Base-by-base conservation (phyloP, 2,113 vertebrate species). In the Amphiprion ocellaris region DNA sequence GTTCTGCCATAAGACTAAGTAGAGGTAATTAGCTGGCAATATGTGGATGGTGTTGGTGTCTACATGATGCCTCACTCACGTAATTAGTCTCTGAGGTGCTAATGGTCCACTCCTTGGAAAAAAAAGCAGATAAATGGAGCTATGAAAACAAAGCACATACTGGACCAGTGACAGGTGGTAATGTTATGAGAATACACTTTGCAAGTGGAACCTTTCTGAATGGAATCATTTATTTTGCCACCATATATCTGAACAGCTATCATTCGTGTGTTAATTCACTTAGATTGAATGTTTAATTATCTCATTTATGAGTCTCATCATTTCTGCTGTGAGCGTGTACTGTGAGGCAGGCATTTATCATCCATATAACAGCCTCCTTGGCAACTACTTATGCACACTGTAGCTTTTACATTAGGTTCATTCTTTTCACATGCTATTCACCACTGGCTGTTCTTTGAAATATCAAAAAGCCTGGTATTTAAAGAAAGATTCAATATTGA, bases 21-120 rank as follows among this genome's bases (percentile, higher is more conserved):
- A 4, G 33, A 82, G 26, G 47, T 77, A 82, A 90, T 88, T 73
- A 85, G 55, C 49, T 23, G 44, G 73, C 24, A 79, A 59, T 66
- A 44, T 86, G 73, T 52, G 37, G 52, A 84, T 50, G 69, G 71
- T 66, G 65, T 11, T 49, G 56, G 21, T 78, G 49, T 63, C 49
- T 15, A 50, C 52, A 75, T 82, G 77, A 79, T 69, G 69, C 67
- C 23, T 66, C 46, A 9, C 41, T 78, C 72, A 58, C 41, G 73
- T 90, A 89, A 89, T 90, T 85, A 74, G 69, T 87, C 83, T 87
- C 87, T 21, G 30, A 66, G 77, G 87, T 47, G 1, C 44, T 9
- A 23, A 16, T 0, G 2, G 47, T 74, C 33, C 55, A 46, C 56
- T 67, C 28, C 12, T 39, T 21, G 26, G 15, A 53, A 64, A 82